phyloP scores from a whole-genome alignment of 2,113 vertebrate genomes.

The Toxostoma redivivum region DNA sequence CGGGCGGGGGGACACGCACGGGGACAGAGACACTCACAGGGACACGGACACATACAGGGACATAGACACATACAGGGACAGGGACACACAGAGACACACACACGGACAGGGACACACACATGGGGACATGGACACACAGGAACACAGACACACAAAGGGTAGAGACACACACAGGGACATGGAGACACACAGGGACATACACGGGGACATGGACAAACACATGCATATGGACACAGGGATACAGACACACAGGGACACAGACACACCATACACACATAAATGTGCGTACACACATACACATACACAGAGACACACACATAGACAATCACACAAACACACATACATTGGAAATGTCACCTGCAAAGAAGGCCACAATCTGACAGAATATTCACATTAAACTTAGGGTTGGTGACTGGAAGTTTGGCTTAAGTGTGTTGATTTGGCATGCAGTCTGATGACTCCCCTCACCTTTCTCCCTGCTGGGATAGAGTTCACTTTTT shows the following conservation, averaged over 20 bases:
- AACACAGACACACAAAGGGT: rapidly evolving
- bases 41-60: background rate
- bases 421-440: background rate
- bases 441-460: background rate
- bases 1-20: background rate
- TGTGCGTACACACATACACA: background rate
- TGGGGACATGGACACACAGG: no score
- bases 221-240: no score
- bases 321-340: background rate
- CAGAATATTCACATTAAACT: background rate
- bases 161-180: background rate
- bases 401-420: background rate
- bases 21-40: background rate
- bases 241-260: background rate
- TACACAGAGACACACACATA: background rate
- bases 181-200: background rate
- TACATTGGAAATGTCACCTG: background rate
- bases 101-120: background rate
- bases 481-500: background rate
- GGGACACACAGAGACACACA: background rate
- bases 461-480: background rate
- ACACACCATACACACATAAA: background rate
- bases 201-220: no score
- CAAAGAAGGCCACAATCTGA: background rate
- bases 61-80: background rate